Conservation (phyloP, 2,797 vertebrate species). For the Tadarida brasiliensis region DNA sequence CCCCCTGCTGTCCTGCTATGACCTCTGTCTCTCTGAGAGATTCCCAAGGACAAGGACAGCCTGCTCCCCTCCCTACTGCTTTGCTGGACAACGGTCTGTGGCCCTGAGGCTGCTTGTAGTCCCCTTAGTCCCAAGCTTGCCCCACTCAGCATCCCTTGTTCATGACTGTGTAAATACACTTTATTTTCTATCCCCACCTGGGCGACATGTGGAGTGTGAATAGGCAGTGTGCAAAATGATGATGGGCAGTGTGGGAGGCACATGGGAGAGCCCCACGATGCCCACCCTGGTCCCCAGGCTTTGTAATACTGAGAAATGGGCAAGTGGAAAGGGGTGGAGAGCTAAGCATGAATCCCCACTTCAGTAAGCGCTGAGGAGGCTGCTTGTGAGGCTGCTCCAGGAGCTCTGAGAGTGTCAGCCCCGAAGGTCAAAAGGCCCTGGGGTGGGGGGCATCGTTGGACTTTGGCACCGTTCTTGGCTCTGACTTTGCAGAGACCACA, state of each 20-base stretch:
- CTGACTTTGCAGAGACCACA: constrained; percentile 39
- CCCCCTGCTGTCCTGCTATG: neutral
- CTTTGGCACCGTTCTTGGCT: constrained; percentile 80
- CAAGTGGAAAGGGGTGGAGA: neutral
- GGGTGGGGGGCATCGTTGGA: neutral
- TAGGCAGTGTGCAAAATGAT: constrained; percentile 84
- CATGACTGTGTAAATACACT: constrained; percentile 79
- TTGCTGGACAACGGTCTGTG: neutral
- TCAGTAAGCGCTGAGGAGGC: constrained; percentile 56
- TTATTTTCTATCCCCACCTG: constrained; percentile 81
- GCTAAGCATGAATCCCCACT: constrained; percentile 6
- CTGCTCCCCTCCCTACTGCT: neutral
- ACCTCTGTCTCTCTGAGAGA: no score
- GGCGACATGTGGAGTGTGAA: constrained; percentile 79
- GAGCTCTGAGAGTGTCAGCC: constrained; percentile 61
- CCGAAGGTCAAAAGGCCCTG: neutral
- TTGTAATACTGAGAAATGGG: constrained; percentile 73
- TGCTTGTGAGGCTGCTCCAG: constrained; percentile 52
- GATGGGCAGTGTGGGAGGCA: constrained; percentile 73
- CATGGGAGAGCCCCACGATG: constrained; percentile 10
- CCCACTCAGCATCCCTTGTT: neutral
- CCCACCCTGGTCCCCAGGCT: constrained; percentile 70
- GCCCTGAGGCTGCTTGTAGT: neutral
- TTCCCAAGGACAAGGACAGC: neutral
- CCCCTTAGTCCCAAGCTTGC: neutral